Conservation (phyloP, 2,113 vertebrate genomes). For the Atlantisia rogersi region DNA sequence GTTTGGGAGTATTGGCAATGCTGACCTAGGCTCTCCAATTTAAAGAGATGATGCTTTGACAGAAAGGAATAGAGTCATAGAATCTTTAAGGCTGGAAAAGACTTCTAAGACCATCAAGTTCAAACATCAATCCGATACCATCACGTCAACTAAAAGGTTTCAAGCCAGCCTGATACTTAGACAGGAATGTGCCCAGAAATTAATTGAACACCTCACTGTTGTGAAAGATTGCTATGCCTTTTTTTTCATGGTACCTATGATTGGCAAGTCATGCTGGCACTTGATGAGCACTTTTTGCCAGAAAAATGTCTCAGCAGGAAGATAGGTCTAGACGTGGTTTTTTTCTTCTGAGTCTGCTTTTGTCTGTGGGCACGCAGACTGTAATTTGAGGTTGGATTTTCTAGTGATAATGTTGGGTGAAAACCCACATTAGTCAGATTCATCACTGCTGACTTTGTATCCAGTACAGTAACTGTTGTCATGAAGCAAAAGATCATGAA, state of each 20-base stretch:
- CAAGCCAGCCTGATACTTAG: neutral
- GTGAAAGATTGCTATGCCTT: neutral
- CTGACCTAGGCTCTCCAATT: neutral
- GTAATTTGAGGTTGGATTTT: neutral
- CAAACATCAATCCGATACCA: too few species aligned
- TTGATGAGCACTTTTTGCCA: neutral
- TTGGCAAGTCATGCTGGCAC: neutral
- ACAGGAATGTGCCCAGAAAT: neutral
- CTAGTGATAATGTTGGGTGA: neutral
- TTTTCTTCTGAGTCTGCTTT: neutral
- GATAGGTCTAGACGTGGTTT: neutral
- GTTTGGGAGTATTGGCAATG: neutral
- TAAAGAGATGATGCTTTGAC: neutral
- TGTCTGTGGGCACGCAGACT: neutral
- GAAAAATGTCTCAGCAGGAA: neutral
- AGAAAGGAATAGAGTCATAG: neutral
- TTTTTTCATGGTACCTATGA: neutral
- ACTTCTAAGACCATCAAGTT: too few species aligned
- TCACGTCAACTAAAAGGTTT: neutral
- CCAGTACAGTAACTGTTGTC: neutral
- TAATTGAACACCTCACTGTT: neutral
- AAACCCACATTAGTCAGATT: neutral
- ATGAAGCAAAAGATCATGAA: neutral
- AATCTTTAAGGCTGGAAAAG: too few species aligned
- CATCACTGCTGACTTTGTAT: neutral